Conservation (phyloP, 1,140 invertebrate genomes). For the Littorina saxatilis region DNA sequence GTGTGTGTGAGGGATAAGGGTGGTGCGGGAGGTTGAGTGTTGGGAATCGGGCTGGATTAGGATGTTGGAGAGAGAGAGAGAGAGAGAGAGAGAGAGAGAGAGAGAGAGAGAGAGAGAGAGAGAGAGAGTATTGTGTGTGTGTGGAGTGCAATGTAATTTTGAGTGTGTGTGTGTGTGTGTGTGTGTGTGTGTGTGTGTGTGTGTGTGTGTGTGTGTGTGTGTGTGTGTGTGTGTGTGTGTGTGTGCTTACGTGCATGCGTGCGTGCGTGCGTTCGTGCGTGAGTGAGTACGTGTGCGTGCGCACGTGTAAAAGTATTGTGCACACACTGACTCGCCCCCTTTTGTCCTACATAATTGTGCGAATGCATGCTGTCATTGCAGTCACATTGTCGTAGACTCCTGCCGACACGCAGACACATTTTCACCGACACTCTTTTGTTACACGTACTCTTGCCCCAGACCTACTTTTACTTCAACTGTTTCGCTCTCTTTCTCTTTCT, state of each 20-base stretch:
- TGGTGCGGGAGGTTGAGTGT: too few relatives aligned
- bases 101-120: too few relatives aligned
- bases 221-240: constrained; percentile 6
- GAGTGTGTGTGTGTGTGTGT: too few relatives aligned
- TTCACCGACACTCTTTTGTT: background rate
- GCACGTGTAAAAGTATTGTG: background rate
- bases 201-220: too few relatives aligned
- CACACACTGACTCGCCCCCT: background rate
- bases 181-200: too few relatives aligned
- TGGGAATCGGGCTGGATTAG: too few relatives aligned
- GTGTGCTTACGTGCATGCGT: background rate
- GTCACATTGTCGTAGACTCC: background rate
- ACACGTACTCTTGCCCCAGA: background rate
- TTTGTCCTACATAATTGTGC: background rate
- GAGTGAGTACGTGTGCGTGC: background rate
- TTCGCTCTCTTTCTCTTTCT: background rate
- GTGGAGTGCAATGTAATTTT: too few relatives aligned
- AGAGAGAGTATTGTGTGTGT: too few relatives aligned
- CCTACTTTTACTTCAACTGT: background rate
- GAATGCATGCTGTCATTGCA: background rate
- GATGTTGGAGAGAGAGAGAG: too few relatives aligned
- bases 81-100: too few relatives aligned
- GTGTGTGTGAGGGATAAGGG: too few relatives aligned
- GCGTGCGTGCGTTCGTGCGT: background rate
- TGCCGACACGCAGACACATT: background rate